A percentile compares a stretch with the other conserved stretches of the same genome.
These are phyloP conservation scores for Lates japonicus DNA, from an alignment of 2,797 vertebrate species.

Conservation along the genomic window DNA sequence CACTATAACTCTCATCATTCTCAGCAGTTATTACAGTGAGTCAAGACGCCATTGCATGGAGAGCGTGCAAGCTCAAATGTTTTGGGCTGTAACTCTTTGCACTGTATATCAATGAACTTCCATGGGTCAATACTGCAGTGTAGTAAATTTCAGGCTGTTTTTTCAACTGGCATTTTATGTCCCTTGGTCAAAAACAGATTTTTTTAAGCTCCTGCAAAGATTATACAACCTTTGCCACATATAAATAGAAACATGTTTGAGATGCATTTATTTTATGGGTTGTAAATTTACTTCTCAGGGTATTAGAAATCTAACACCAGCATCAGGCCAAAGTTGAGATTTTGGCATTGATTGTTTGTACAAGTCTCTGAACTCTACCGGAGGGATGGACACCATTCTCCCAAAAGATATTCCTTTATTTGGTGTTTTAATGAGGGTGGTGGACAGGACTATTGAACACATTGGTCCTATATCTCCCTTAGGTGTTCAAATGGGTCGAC, in stretches of 20 bases:
- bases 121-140: background rate
- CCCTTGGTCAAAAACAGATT: background rate
- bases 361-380: no score
- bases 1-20: background rate
- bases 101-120: background rate
- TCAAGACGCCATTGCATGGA: background rate
- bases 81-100: background rate
- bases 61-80: conserved; percentile 1
- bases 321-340: background rate
- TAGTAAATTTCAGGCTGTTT: background rate
- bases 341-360: background rate
- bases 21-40: background rate
- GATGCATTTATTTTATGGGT: background rate
- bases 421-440: no score
- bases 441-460: no score
- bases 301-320: background rate
- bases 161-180: no score
- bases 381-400: no score
- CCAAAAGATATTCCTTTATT: no score
- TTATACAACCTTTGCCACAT: background rate
- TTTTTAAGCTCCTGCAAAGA: background rate
- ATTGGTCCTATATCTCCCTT: no score
- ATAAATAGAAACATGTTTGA: background rate
- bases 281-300: background rate
- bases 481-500: no score